Base-by-base conservation (phyloP, 2,797 vertebrate species). In the Peromyscus aztecus region DNA sequence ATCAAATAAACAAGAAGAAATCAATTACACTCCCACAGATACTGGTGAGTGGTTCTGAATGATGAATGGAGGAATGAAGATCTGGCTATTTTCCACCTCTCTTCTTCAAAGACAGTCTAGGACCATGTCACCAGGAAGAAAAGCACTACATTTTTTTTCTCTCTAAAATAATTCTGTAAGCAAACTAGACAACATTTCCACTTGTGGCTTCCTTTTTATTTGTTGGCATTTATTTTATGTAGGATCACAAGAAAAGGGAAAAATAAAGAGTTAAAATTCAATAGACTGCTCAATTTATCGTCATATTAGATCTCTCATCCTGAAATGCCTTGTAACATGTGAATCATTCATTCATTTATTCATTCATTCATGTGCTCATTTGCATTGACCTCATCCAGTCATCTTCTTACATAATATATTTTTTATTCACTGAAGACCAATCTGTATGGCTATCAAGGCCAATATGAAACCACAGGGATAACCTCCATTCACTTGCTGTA, bases 1-100 rank as follows among this genome's bases (percentile, higher is more conserved):
- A 96, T 97, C 94, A 96, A 97, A 97, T 96, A 96, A 96, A 95
- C 75, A 95, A 80, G 94, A 96, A 88, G 49, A 97, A 98, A 96
- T 97, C 96, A 95, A 96, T 98, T 97, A 78, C 1, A 2, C 95
- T 93, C 96, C 94, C 90, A 93, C 80, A 94, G 91, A 71, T 91
- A 93, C 76, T 46, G n/a, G 29, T 80, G 86, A 97, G 76, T 96
- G 76, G 1, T 65, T 96, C 94, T 96, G 86, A 87, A 0, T 88
- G 34, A 49, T 52, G 67, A 65, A 71, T 11, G 24, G 34, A 80
- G 3, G 7, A 88, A 29, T 71, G 24, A 8, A 43, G 92, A 57
- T 87, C 43, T n/a, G 40, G 5, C 21, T 37, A 31, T 16, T 40
- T 75, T 40, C 89, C 57, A 65, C 69, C 34, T 21, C 10, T 19